These are phyloP conservation scores for Heliconius himera DNA, from an alignment of 1,140 invertebrate genomes.

Conservation along the genomic window DNA sequence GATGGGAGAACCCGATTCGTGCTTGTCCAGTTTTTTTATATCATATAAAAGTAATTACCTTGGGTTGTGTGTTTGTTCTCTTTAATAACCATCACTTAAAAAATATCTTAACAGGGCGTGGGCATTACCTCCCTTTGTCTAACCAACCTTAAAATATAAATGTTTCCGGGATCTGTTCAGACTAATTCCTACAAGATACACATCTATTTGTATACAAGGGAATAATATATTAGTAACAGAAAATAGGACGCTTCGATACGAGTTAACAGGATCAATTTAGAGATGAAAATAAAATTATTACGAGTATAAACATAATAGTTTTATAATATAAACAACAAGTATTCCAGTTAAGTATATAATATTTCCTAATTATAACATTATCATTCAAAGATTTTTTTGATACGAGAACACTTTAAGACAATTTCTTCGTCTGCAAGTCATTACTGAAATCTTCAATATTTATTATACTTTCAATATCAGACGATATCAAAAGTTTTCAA, in stretches of 20 bases:
- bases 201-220: no score
- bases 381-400: constrained; percentile 24
- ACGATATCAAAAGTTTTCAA: constrained; percentile 20
- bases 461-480: constrained; percentile 29
- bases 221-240: no score
- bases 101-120: no score
- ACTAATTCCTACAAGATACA: no score
- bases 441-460: constrained; percentile 47
- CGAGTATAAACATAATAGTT: not conserved
- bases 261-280: not conserved
- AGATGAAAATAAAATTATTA: not conserved
- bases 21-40: no score
- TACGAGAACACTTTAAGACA: constrained; percentile 63
- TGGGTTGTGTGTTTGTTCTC: no score
- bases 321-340: not conserved
- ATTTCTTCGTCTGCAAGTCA: constrained; percentile 53
- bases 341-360: not conserved
- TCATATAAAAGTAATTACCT: no score
- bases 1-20: no score
- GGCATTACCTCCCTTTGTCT: no score
- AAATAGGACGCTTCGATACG: not conserved
- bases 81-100: no score
- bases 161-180: no score
- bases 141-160: no score
- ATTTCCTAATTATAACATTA: constrained; percentile 17